Evolutionary conservation across 2,888 invertebrate genomes (phyloP).

Genomic region (Chymomyza amoena): DNA sequence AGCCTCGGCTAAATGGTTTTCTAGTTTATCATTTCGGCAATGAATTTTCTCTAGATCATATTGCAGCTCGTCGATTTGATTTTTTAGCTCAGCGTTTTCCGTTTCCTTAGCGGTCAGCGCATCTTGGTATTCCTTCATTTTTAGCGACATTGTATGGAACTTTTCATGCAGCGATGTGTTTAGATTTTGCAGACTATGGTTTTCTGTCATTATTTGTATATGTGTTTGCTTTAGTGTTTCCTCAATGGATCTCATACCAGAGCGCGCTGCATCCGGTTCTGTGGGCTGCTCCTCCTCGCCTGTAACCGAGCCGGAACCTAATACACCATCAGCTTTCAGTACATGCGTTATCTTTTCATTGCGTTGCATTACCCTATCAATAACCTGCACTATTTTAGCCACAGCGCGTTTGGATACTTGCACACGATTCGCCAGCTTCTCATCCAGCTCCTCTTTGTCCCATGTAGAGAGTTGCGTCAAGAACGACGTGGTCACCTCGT

Average conservation of each 20-base stretch:
- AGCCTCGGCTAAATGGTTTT: conserved; percentile 94
- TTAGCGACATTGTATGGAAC: conserved; percentile 94
- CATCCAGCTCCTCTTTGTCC: conserved; percentile 98
- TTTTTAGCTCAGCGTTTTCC: conserved; percentile 95
- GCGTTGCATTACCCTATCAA: conserved; percentile 95
- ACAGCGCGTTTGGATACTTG: conserved; percentile 98
- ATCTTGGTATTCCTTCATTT: conserved; percentile 88
- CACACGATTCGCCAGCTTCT: conserved; percentile 95
- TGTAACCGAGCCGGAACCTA: conserved; percentile 18
- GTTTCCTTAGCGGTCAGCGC: conserved; percentile 94
- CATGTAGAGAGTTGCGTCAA: conserved; percentile 96
- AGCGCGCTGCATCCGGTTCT: conserved; percentile 21
- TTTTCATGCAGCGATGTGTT: conserved; percentile 95
- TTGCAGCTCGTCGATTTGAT: conserved; percentile 97
- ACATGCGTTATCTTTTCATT: conserved; percentile 96
- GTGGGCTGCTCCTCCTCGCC: conserved; percentile 40
- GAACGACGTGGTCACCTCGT: conserved; percentile 97
- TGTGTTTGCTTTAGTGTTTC: conserved; percentile 92
- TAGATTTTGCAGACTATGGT: conserved; percentile 92
- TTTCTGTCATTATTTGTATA: conserved; percentile 92
- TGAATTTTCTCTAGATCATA: conserved; percentile 93
- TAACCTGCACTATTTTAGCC: conserved; percentile 97
- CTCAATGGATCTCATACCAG: conserved; percentile 81
- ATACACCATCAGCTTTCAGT: conserved; percentile 83
- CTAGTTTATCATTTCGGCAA: conserved; percentile 93